Conservation (phyloP, 1,140 invertebrate genomes). For the Pachyrhynchus sulphureomaculatus region DNA sequence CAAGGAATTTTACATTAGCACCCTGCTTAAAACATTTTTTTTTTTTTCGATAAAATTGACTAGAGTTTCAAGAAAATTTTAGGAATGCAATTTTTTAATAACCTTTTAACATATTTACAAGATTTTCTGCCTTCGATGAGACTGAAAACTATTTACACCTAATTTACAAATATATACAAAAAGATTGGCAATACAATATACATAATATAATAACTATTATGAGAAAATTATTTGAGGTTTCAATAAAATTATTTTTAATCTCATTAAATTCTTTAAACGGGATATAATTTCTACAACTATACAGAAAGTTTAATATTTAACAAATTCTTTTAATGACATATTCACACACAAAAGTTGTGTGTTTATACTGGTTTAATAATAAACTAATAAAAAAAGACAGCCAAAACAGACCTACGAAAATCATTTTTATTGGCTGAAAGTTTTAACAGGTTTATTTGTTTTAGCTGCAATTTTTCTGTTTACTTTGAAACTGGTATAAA, state of each 20-base stretch:
- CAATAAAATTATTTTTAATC: not conserved
- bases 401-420: too few species aligned
- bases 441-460: too few species aligned
- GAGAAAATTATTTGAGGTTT: not conserved
- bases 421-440: too few species aligned
- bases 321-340: too few species aligned
- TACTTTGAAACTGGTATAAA: too few species aligned
- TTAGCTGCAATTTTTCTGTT: too few species aligned
- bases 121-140: not conserved
- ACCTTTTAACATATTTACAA: slow-evolving; percentile 31
- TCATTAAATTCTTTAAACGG: too few species aligned
- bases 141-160: slow-evolving; percentile 16
- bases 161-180: slow-evolving; percentile 19
- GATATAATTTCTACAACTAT: too few species aligned
- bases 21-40: slow-evolving; percentile 18
- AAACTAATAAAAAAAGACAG: too few species aligned
- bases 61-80: slow-evolving; percentile 36
- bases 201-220: not conserved
- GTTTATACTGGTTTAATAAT: too few species aligned
- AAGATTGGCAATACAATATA: slow-evolving; percentile 11
- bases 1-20: not conserved
- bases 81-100: slow-evolving; percentile 33
- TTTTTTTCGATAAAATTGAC: slow-evolving; percentile 33
- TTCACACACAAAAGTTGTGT: too few species aligned
- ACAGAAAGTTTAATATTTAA: too few species aligned